Evolutionary conservation across 2,797 vertebrate genomes (phyloP), one percentile per base, ranked within the genome.

Genomic region (Halcyon leucocephala): DNA sequence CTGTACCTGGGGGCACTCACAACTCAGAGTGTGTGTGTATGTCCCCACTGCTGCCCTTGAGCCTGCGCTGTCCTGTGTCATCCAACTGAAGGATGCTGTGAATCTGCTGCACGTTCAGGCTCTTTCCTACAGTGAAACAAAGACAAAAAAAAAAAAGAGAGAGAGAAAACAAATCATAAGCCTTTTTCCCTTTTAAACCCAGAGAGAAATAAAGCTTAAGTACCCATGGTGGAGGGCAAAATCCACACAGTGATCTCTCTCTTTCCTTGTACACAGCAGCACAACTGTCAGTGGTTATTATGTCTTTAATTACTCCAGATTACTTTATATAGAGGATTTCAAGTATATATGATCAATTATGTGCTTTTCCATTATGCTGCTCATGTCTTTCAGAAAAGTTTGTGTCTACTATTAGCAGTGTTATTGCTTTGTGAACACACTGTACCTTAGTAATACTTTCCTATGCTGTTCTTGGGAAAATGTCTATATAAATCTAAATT

Each of bases 1-100:
- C 69, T 22, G 55, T 61, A 73, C 37, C 46, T 31, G 28, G 62
- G 41, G 77, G 7, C 12, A 0, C 69, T 54, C 0, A 0, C 3
- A 4, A 39, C 2, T 3, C 11, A 4, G 7, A 4, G 7, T 2
- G 11, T 0, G 18, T 16, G 17, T 16, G 10, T 1, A 2, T 33
- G 21, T 35, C 37, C 37, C n/a, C 31, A 16, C 22, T 3, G 0
- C 22, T 79, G 52, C 17, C 17, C 22, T 0, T 0, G 0, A 64
- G 44, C 55, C 49, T 39, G 13, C n/a, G 31, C 39, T 81, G 55
- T 74, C 26, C 41, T 0, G 0, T 39, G 25, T 12, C 39, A 14
- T 4, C 19, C 55, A 19, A 4, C 71, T 48, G 4, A 44, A 39
- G 29, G 18, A 4, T 33, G 19, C 28, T 44, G 2, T 1, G 39